Evolutionary conservation across 2,113 vertebrate species (phyloP).

Genomic region (Grallaria varia): DNA sequence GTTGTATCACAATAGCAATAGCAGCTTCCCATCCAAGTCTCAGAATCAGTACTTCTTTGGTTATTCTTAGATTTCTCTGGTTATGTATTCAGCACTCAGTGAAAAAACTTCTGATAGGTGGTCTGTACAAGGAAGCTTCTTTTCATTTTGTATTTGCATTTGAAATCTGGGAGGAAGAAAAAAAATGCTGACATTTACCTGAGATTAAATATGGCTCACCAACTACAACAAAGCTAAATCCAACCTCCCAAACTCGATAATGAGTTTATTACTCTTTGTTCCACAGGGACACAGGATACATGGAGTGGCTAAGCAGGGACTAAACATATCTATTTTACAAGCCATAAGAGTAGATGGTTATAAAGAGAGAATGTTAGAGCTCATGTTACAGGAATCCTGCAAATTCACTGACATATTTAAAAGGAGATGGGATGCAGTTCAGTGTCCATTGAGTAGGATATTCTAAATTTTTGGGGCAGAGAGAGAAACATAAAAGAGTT

Average conservation of each 20-base stretch:
- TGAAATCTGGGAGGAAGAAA: background rate
- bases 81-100: background rate
- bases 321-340: background rate
- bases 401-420: background rate
- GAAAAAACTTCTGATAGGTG: background rate
- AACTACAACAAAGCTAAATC: background rate
- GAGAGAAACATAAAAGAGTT: background rate
- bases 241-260: background rate
- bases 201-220: background rate
- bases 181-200: background rate
- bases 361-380: background rate
- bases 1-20: background rate
- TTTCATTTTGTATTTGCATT: background rate
- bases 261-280: background rate
- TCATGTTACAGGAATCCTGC: background rate
- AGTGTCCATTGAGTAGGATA: accelerated
- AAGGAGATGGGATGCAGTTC: background rate
- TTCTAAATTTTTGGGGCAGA: background rate
- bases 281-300: accelerated
- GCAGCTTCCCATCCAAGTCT: background rate
- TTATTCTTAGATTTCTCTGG: background rate
- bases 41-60: background rate
- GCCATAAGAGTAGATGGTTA: background rate
- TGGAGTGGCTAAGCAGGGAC: background rate
- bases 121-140: background rate